phyloP scores from a whole-genome alignment of 1,140 invertebrate genomes.

The Dendrolimus punctatus region DNA sequence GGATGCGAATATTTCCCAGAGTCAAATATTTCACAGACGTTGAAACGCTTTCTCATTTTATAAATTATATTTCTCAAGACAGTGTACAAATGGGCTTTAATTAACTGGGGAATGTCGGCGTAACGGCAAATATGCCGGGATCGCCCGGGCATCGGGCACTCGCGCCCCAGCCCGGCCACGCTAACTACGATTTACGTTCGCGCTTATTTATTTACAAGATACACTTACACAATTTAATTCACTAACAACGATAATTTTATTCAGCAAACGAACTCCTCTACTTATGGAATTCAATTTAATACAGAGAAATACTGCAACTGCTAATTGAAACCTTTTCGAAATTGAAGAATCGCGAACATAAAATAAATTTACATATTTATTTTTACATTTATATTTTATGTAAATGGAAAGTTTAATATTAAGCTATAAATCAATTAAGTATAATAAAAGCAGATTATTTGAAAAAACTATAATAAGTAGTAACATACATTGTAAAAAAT shows the following conservation, averaged over 20 bases:
- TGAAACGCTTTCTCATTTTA: conserved; percentile 49
- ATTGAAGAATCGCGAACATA: too few relatives aligned
- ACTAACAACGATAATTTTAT: conserved; percentile 14
- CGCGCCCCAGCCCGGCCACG: conserved; percentile 19
- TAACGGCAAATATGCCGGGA: conserved; percentile 56
- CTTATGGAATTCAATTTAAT: not conserved
- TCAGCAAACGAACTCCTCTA: conserved; percentile 1
- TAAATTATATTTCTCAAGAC: conserved; percentile 61
- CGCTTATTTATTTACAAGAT: conserved; percentile 48
- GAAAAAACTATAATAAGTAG: too few relatives aligned
- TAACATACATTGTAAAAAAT: too few relatives aligned
- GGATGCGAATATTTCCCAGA: conserved; percentile 16
- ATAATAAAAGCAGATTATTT: too few relatives aligned
- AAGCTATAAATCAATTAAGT: too few relatives aligned
- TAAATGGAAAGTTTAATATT: not conserved
- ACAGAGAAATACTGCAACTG: too few relatives aligned
- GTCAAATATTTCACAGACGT: conserved; percentile 35
- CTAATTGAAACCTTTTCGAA: too few relatives aligned
- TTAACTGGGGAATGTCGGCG: conserved; percentile 61
- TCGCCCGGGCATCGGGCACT: conserved; percentile 24
- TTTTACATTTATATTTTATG: not conserved
- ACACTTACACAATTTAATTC: conserved; percentile 29
- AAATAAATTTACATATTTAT: not conserved
- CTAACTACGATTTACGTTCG: conserved; percentile 55
- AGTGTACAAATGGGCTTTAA: conserved; percentile 64